phyloP scores from a whole-genome alignment of 1,140 invertebrate genomes.

The Sinonovacula constricta region DNA sequence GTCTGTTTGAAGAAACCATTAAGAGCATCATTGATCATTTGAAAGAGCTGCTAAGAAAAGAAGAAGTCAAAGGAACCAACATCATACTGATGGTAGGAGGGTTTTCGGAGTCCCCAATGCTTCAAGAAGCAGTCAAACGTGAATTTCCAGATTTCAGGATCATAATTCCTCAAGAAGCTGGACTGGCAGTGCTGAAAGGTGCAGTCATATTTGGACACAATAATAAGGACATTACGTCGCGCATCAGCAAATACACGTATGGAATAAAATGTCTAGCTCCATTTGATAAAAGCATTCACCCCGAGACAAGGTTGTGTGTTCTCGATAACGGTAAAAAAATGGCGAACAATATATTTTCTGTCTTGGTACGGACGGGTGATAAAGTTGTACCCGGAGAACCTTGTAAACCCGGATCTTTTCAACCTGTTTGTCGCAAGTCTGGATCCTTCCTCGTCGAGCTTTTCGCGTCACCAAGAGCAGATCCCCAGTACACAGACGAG shows the following conservation, averaged over 20 bases:
- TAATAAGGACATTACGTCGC: constrained; percentile 45
- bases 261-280: constrained; percentile 20
- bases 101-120: constrained; percentile 56
- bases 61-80: neutral
- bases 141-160: constrained; percentile 48
- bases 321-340: constrained; percentile 68
- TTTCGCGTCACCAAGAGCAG: constrained; percentile 2
- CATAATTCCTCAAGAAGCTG: constrained; percentile 53
- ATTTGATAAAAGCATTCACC: constrained; percentile 18
- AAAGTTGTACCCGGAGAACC: constrained; percentile 5
- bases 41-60: constrained; percentile 29
- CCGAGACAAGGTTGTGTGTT: neutral
- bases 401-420: constrained; percentile 18
- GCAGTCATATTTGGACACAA: no score
- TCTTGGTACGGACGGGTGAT: constrained; percentile 13
- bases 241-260: constrained; percentile 41
- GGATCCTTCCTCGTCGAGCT: constrained; percentile 5
- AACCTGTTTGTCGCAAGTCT: neutral
- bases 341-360: constrained; percentile 29
- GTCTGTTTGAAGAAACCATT: constrained; percentile 46
- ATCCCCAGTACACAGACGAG: constrained; percentile 19
- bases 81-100: constrained; percentile 58
- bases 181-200: no score
- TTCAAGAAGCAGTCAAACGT: constrained; percentile 42
- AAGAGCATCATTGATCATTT: constrained; percentile 52